phyloP scores from a whole-genome alignment of 2,113 vertebrate species.

The Equus quagga region DNA sequence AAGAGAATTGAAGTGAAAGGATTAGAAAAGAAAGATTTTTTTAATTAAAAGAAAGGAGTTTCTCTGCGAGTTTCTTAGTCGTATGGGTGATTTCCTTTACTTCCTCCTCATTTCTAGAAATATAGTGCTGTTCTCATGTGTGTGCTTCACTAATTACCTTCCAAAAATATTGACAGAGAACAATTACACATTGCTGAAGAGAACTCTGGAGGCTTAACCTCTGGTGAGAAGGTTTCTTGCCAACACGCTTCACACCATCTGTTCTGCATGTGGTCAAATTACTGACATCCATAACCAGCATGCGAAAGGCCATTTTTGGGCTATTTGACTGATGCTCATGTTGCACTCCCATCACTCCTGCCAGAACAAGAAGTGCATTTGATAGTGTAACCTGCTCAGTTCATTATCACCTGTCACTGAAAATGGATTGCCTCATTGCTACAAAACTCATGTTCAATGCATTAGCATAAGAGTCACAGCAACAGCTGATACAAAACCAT shows the following conservation, averaged over 20 bases:
- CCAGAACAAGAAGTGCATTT: constrained; percentile 14
- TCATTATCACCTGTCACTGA: constrained; percentile 65
- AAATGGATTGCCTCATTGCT: constrained; percentile 57
- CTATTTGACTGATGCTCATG: constrained; percentile 44
- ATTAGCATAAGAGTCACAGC: constrained; percentile 43
- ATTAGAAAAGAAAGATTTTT: constrained; percentile 6
- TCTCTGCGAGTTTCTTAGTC: neutral
- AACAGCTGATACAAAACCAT: neutral
- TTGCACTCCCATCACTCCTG: constrained; percentile 25
- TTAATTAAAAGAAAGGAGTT: neutral
- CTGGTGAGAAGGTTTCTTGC: constrained; percentile 27
- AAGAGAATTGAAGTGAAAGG: neutral
- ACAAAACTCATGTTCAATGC: neutral
- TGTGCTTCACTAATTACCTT: constrained; percentile 28
- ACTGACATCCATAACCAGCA: constrained; percentile 9
- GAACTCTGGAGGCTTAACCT: constrained; percentile 19
- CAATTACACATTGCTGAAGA: neutral
- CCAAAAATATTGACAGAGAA: neutral
- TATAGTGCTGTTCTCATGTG: neutral
- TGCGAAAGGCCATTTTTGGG: constrained; percentile 26
- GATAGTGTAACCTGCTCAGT: constrained; percentile 34
- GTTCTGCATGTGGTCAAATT: constrained; percentile 19
- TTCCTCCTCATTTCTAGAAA: constrained; percentile 19
- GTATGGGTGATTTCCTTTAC: neutral
- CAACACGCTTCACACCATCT: constrained; percentile 44